These are phyloP conservation scores for Luscinia megarhynchos DNA, from an alignment of 2,797 vertebrate genomes.

Conservation along the genomic window DNA sequence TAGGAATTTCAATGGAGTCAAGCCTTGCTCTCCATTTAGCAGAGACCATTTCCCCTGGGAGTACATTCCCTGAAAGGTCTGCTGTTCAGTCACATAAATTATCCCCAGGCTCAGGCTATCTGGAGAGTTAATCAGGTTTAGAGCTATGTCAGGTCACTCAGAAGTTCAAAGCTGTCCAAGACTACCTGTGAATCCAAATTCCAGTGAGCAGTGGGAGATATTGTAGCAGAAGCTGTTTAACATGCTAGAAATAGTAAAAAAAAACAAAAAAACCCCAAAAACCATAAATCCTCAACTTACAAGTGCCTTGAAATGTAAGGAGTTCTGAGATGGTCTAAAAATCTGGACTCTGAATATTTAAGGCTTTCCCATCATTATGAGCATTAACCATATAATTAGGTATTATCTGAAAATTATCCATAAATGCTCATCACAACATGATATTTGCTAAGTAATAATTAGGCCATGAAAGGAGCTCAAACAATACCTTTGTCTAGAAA, in stretches of 20 bases:
- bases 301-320: background rate
- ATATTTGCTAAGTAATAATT: constrained; percentile 63
- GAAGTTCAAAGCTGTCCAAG: background rate
- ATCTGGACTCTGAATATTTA: background rate
- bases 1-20: background rate
- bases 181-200: background rate
- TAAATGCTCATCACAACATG: constrained; percentile 56
- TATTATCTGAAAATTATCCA: constrained; percentile 62
- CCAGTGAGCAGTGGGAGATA: background rate
- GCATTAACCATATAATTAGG: constrained; percentile 52
- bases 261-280: background rate
- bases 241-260: background rate
- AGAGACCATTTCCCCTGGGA: background rate
- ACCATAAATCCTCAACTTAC: background rate
- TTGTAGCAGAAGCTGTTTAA: background rate
- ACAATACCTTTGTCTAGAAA: constrained; percentile 58
- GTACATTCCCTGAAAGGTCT: background rate
- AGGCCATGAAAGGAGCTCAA: constrained; percentile 44
- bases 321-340: background rate
- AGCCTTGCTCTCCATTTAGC: background rate
- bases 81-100: background rate
- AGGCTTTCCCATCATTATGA: constrained; percentile 47
- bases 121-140: constrained; percentile 4
- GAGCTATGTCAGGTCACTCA: background rate
- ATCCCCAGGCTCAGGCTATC: background rate